Conservation (phyloP, 2,797 vertebrate species). For the Harpagifer antarcticus region DNA sequence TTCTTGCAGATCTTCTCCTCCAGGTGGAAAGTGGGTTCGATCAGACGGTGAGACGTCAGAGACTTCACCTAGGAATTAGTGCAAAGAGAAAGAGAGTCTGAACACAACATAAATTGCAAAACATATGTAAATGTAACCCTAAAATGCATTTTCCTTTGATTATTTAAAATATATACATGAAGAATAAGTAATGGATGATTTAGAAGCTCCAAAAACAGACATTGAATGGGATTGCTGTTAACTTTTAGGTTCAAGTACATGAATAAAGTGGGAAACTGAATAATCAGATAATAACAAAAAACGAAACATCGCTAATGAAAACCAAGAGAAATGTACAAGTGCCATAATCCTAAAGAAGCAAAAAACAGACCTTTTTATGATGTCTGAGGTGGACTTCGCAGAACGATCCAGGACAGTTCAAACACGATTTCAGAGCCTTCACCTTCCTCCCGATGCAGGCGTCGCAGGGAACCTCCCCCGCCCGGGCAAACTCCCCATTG, state of each 20-base stretch:
- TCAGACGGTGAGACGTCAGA: conserved; percentile 78
- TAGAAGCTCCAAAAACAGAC: too few relatives aligned
- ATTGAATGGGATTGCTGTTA: too few relatives aligned
- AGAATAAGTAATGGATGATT: not conserved
- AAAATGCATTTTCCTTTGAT: too few relatives aligned
- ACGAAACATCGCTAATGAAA: too few relatives aligned
- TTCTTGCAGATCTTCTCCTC: conserved; percentile 86
- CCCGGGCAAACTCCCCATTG: conserved; percentile 76
- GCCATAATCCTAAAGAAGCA: not conserved
- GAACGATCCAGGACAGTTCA: conserved; percentile 84
- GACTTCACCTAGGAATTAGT: conserved; percentile 65
- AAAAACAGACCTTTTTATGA: conserved; percentile 76
- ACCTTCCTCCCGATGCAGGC: conserved; percentile 87
- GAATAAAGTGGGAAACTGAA: too few relatives aligned
- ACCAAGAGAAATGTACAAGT: not conserved
- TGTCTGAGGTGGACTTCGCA: conserved; percentile 83
- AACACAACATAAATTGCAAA: not conserved
- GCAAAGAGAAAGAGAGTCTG: rapidly evolving
- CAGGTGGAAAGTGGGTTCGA: conserved; percentile 82
- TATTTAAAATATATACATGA: not conserved
- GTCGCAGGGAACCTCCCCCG: conserved; percentile 83
- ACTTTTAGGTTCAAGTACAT: not conserved
- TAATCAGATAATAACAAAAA: not conserved
- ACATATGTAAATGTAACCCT: not conserved
- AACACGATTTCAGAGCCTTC: conserved; percentile 84